Evolutionary conservation across 2,888 invertebrate genomes (phyloP).

Genomic region (Apomyelois bistriatella): DNA sequence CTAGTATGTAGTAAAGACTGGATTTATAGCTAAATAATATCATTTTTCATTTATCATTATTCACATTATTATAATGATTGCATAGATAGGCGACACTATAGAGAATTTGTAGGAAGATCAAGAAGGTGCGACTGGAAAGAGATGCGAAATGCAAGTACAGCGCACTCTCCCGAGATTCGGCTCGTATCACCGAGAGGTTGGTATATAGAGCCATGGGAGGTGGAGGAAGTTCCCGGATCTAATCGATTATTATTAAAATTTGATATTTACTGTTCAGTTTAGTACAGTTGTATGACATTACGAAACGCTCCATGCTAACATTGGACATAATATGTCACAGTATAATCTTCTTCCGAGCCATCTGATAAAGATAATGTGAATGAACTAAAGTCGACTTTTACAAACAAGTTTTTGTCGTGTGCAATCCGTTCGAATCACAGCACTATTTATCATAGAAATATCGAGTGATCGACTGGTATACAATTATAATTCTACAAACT

Average conservation of each 20-base stretch:
- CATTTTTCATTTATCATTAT: too few species aligned
- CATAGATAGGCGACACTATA: too few species aligned
- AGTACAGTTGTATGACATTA: constrained; percentile 7
- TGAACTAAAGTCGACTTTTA: constrained; percentile 26
- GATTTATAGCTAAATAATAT: too few species aligned
- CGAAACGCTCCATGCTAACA: not conserved
- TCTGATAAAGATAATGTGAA: constrained; percentile 17
- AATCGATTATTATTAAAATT: not conserved
- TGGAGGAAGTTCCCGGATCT: constrained; percentile 7
- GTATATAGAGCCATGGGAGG: too few species aligned
- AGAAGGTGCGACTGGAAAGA: too few species aligned
- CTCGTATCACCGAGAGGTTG: too few species aligned
- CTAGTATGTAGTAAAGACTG: too few species aligned
- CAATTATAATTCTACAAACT: constrained; percentile 11
- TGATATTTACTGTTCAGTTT: too few species aligned
- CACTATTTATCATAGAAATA: constrained; percentile 26
- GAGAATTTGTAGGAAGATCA: too few species aligned
- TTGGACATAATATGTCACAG: not conserved
- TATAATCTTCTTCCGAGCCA: constrained; percentile 7
- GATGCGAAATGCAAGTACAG: too few species aligned
- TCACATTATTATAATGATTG: too few species aligned
- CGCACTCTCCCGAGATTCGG: too few species aligned
- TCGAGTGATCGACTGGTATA: constrained; percentile 26
- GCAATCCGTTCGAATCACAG: constrained; percentile 26
- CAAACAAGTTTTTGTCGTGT: constrained; percentile 25